Evolutionary conservation across 2,888 invertebrate species (phyloP).

Genomic region (Candidula unifasciata): DNA sequence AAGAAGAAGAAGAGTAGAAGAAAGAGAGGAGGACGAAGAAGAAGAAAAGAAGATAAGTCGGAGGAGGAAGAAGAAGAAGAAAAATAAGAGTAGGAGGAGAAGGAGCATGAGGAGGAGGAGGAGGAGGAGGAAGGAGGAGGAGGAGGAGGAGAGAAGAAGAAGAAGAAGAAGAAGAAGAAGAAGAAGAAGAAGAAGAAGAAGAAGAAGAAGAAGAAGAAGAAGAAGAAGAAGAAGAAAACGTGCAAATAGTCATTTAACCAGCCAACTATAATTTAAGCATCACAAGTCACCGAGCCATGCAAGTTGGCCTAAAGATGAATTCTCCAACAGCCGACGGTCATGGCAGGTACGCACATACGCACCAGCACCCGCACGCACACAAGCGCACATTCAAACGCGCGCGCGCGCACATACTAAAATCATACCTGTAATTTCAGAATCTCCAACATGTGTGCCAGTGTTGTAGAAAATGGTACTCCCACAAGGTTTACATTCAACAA

Average conservation of each 20-base stretch:
- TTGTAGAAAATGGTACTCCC: too few species aligned
- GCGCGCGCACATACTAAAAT: slow-evolving; percentile 17
- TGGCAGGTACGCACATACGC: background rate
- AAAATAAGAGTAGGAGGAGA: too few species aligned
- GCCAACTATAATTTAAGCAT: too few species aligned
- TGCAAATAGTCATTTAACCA: too few species aligned
- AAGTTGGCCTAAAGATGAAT: too few species aligned
- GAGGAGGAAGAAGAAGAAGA: too few species aligned
- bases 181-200: background rate
- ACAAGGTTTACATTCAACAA: too few species aligned
- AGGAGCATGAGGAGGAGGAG: background rate
- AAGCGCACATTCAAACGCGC: slow-evolving; percentile 10
- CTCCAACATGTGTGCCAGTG: too few species aligned
- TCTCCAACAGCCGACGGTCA: background rate
- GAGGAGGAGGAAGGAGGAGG: background rate
- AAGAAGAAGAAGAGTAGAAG: background rate
- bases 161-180: background rate
- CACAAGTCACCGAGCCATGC: too few species aligned
- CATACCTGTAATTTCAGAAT: too few species aligned
- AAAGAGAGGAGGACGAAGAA: background rate
- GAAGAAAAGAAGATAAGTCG: background rate
- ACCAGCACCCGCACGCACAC: background rate
- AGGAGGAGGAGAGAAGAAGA: background rate
- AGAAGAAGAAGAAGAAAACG: background rate
- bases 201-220: background rate